Conservation (phyloP, 2,888 invertebrate genomes). For the Coecobrya sp. region DNA sequence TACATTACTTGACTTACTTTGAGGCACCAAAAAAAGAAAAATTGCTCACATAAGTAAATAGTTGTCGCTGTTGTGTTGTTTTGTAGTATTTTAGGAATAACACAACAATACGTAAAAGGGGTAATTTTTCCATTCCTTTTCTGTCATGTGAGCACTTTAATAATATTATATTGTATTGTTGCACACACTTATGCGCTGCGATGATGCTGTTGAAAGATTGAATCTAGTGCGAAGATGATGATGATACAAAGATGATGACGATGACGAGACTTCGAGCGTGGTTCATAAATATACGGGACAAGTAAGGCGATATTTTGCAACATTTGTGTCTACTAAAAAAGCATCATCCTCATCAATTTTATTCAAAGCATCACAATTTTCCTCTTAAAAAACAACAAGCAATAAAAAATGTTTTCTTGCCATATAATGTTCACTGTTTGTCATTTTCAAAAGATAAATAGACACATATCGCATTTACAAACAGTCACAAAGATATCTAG, state of each 20-base stretch:
- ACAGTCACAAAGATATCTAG: not conserved
- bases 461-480: not conserved
- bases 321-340: constrained; percentile 54
- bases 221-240: constrained; percentile 42
- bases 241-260: constrained; percentile 28
- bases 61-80: constrained; percentile 50
- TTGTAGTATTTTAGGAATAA: constrained; percentile 28
- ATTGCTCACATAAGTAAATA: constrained; percentile 43
- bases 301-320: constrained; percentile 68
- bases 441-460: constrained; percentile 46
- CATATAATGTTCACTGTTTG: constrained; percentile 36
- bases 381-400: constrained; percentile 34
- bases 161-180: constrained; percentile 22
- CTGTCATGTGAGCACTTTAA: constrained; percentile 53
- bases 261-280: constrained; percentile 8
- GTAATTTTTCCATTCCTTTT: constrained; percentile 73
- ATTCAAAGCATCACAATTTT: constrained; percentile 48
- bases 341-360: constrained; percentile 52
- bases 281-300: constrained; percentile 47
- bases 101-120: constrained; percentile 49
- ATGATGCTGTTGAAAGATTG: constrained; percentile 61
- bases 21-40: constrained; percentile 53
- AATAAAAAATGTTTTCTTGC: constrained; percentile 20
- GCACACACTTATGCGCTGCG: not conserved
- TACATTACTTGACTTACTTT: constrained; percentile 30